A percentile compares a stretch with the other conserved stretches of the same genome.
phyloP scores from a whole-genome alignment of 1,140 invertebrate genomes.

The Daktulosphaira vitifoliae region DNA sequence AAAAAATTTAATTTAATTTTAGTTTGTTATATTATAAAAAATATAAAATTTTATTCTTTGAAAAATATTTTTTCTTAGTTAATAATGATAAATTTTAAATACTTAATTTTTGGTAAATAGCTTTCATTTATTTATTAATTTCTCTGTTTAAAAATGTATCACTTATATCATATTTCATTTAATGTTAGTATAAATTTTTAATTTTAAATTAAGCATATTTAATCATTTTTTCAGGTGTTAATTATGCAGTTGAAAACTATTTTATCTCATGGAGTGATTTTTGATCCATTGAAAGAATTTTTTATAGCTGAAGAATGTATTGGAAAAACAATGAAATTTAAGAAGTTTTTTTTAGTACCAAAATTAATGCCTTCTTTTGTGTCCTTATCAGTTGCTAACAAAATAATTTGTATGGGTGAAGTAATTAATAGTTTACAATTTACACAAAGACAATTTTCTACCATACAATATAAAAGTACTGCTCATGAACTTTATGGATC shows the following conservation, averaged over 20 bases:
- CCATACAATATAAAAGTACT: background rate
- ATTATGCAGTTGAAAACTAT: slow-evolving; percentile 13
- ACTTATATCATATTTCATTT: too few relatives aligned
- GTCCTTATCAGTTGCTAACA: slow-evolving; percentile 15
- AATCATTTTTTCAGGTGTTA: background rate
- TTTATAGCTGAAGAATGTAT: background rate
- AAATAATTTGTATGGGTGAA: slow-evolving; percentile 24
- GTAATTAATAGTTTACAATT: slow-evolving; percentile 12
- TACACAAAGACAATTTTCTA: background rate
- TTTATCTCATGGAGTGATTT: slow-evolving; percentile 15
- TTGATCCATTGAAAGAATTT: slow-evolving; percentile 6
- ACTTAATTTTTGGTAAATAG: too few relatives aligned
- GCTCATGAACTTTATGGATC: background rate
- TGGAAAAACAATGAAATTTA: slow-evolving; percentile 1
- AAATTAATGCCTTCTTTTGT: slow-evolving; percentile 27
- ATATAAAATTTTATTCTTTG: too few relatives aligned
- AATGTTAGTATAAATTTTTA: too few relatives aligned
- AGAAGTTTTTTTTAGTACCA: slow-evolving; percentile 7
- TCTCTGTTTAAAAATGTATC: too few relatives aligned
- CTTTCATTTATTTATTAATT: too few relatives aligned
- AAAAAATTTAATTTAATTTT: too few relatives aligned
- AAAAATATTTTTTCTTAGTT: too few relatives aligned
- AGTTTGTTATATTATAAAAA: too few relatives aligned
- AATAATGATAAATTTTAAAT: too few relatives aligned
- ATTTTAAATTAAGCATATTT: too few relatives aligned